Conservation (phyloP, 1,140 invertebrate species). For the Tribolium castaneum region DNA sequence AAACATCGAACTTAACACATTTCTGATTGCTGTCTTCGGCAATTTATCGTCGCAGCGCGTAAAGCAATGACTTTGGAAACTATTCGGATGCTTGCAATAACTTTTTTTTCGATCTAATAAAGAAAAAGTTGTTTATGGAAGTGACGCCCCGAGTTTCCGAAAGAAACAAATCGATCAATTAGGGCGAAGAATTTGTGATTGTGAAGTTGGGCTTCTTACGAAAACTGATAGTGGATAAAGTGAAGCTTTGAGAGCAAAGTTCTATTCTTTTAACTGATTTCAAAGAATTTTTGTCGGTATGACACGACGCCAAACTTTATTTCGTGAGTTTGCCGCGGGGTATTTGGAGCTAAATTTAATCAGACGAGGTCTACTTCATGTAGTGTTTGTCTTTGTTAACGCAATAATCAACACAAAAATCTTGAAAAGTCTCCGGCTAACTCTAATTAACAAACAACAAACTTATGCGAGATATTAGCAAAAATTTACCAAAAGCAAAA, state of each 20-base stretch:
- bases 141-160: constrained; percentile 8
- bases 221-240: constrained; percentile 11
- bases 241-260: constrained; percentile 29
- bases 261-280: constrained; percentile 33
- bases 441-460: background rate
- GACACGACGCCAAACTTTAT: constrained; percentile 19
- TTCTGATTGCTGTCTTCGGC: constrained; percentile 50
- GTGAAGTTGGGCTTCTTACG: background rate
- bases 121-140: constrained; percentile 33
- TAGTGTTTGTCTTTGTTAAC: constrained; percentile 18
- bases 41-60: background rate
- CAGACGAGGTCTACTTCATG: background rate
- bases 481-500: background rate
- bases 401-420: constrained; percentile 1
- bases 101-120: constrained; percentile 27
- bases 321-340: constrained; percentile 16
- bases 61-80: constrained; percentile 20
- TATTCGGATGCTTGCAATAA: constrained; percentile 23
- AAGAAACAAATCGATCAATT: constrained; percentile 35
- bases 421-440: background rate
- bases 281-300: constrained; percentile 26
- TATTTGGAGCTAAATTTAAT: background rate
- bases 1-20: constrained; percentile 55
- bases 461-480: background rate
- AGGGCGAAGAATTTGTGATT: constrained; percentile 14